Base-by-base conservation (phyloP, 2,888 invertebrate genomes). In the Ophion costatus region DNA sequence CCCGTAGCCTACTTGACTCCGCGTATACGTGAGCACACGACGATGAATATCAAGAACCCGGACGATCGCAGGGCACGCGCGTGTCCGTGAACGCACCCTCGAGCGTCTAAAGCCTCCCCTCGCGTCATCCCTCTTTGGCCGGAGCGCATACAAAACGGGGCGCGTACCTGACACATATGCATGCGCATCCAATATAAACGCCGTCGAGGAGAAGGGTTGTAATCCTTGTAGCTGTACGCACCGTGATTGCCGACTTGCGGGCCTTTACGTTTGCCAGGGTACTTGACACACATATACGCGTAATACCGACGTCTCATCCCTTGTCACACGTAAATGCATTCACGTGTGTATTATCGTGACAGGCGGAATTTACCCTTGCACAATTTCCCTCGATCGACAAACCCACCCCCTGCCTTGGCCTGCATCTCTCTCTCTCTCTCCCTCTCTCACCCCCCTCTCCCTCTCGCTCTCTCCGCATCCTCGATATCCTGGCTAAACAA, bases 401-500 rank as follows among this genome's bases (percentile, higher is more conserved):
- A 75, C 51, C 59, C 42, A 59, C 61, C 45, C 29, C 61, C n/a
- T 59, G 11, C 20, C 2, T 14, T 45, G 10, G 10, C 45, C 7
- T 9, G 2, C 45, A 6, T 45, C 45, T 9, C 33, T 14, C 22
- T 17, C 38, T 20, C 24, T 7, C 24, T 17, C 22, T 29, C 61
- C 2, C 29, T 59, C 4, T 20, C 57, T 57, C 11, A 33, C 61
- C 45, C 22, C 59, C 9, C 61, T 11, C 33, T 2, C 45, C 45
- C 38, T 33, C 45, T 10, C 11, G 17, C 20, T 71, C 20, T 22
- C 38, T 22, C 17, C 42, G 56, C 57, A 20, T 51, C 56, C 73
- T 69, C 73, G 80, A 80, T 81, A 76, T 82, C 70, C 84, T 67
- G 78, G 84, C 75, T 82, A 82, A 84, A 82, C 82, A 84, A 75